A percentile compares a stretch with the other conserved stretches of the same genome.
Evolutionary conservation across 1,140 invertebrate genomes (phyloP).

Genomic region (Tetranychus cinnabarinus): DNA sequence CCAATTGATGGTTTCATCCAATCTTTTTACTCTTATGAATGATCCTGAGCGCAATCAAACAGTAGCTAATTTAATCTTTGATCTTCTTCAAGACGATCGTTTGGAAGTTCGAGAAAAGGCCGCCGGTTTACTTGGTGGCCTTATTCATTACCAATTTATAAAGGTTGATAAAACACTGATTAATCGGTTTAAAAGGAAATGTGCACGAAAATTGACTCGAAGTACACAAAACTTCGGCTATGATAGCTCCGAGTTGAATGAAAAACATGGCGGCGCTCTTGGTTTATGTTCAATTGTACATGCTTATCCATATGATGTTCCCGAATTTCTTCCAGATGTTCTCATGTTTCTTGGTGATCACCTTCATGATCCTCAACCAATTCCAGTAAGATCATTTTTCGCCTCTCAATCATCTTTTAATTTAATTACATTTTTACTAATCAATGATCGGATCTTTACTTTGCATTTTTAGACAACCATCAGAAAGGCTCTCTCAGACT

Average conservation of each 20-base stretch:
- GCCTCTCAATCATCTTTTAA: too few relatives aligned
- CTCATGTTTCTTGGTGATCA: conserved; percentile 52
- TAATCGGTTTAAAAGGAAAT: conserved; percentile 5
- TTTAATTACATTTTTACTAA: neutral
- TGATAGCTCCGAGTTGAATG: conserved; percentile 20
- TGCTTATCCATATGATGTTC: conserved; percentile 72
- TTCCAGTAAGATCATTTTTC: conserved; percentile 38
- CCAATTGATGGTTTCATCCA: conserved; percentile 56
- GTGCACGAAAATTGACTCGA: conserved; percentile 16
- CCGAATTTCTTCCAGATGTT: conserved; percentile 52
- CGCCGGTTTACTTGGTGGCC: conserved; percentile 50
- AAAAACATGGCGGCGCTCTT: conserved; percentile 51
- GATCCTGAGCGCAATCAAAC: conserved; percentile 23
- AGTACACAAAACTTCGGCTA: conserved; percentile 17
- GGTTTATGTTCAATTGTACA: conserved; percentile 67
- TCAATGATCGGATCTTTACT: neutral
- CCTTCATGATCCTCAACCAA: conserved; percentile 66
- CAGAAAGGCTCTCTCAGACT: conserved; percentile 60
- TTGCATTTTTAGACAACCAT: conserved; percentile 37
- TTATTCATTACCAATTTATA: conserved; percentile 62
- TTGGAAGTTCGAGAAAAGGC: conserved; percentile 56
- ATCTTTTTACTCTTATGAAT: conserved; percentile 44
- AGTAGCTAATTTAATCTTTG: conserved; percentile 17
- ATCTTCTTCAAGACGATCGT: conserved; percentile 38
- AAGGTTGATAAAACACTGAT: conserved; percentile 23